Evolutionary conservation across 2,888 invertebrate species (phyloP).

Genomic region (Noctuana brunneofusca): DNA sequence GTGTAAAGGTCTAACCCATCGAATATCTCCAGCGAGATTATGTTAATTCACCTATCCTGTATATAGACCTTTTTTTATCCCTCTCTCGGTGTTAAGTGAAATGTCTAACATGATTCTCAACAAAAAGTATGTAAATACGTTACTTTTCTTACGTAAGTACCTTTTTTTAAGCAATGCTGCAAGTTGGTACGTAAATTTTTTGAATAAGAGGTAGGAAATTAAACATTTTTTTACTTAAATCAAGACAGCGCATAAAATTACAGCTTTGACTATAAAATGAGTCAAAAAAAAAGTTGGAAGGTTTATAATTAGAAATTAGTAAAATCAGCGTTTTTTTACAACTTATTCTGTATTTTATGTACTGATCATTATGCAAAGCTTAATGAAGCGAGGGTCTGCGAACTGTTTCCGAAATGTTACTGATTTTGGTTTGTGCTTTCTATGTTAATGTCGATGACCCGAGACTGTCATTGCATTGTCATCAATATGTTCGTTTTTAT

Average conservation of each 20-base stretch:
- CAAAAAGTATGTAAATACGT: slow-evolving; percentile 54
- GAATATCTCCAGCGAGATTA: slow-evolving; percentile 46
- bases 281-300: slow-evolving; percentile 57
- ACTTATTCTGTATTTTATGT: slow-evolving; percentile 58
- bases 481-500: not conserved
- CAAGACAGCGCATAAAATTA: not conserved
- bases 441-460: slow-evolving; percentile 5
- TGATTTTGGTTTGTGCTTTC: slow-evolving; percentile 21
- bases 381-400: slow-evolving; percentile 36
- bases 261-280: not conserved
- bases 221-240: not conserved
- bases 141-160: slow-evolving; percentile 31
- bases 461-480: not conserved
- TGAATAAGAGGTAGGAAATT: no score
- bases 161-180: slow-evolving; percentile 5
- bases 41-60: slow-evolving; percentile 52
- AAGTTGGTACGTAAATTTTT: slow-evolving; percentile 11
- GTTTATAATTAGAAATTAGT: slow-evolving; percentile 70
- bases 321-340: slow-evolving; percentile 58
- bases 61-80: slow-evolving; percentile 46
- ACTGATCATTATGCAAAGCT: slow-evolving; percentile 73
- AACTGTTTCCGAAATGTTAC: slow-evolving; percentile 20
- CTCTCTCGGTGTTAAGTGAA: slow-evolving; percentile 27
- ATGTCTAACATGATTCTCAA: slow-evolving; percentile 39
- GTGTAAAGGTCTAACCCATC: not conserved